Percentiles rank a stretch among this genome's conserved stretches.
phyloP scores from a whole-genome alignment of 2,888 invertebrate species.

The Macrosoma leucophasiata region DNA sequence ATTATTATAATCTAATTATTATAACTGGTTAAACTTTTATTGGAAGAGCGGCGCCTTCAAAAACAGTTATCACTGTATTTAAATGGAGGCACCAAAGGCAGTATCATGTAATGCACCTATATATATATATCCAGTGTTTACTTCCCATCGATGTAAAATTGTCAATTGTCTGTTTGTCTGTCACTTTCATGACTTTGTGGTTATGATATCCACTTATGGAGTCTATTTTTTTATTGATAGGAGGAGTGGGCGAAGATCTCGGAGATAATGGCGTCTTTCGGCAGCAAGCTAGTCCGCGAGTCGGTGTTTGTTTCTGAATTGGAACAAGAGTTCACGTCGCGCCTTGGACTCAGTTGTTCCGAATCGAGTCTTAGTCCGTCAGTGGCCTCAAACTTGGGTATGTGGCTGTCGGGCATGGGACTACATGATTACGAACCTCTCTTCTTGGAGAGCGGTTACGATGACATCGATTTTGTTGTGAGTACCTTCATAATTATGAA shows the following conservation, averaged over 20 bases:
- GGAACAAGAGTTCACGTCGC: constrained; percentile 85
- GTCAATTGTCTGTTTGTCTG: no score
- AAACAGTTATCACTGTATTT: no score
- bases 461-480: constrained; percentile 94
- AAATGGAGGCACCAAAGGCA: no score
- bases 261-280: constrained; percentile 96
- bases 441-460: constrained; percentile 91
- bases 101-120: no score
- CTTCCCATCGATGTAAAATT: no score
- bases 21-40: no score
- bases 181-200: no score
- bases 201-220: no score
- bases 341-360: constrained; percentile 77
- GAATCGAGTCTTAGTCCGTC: constrained; percentile 77
- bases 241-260: constrained; percentile 98
- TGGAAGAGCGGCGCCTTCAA: no score
- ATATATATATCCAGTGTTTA: no score
- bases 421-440: constrained; percentile 89
- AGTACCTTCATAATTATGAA: constrained; percentile 51
- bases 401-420: constrained; percentile 86
- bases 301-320: constrained; percentile 86
- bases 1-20: no score
- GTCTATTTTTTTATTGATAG: constrained; percentile 63
- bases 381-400: constrained; percentile 80
- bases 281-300: constrained; percentile 86